Percentiles rank a stretch among this genome's conserved stretches.
Evolutionary conservation across 2,797 vertebrate species (phyloP).

Genomic region (Podarcis lilfordi): DNA sequence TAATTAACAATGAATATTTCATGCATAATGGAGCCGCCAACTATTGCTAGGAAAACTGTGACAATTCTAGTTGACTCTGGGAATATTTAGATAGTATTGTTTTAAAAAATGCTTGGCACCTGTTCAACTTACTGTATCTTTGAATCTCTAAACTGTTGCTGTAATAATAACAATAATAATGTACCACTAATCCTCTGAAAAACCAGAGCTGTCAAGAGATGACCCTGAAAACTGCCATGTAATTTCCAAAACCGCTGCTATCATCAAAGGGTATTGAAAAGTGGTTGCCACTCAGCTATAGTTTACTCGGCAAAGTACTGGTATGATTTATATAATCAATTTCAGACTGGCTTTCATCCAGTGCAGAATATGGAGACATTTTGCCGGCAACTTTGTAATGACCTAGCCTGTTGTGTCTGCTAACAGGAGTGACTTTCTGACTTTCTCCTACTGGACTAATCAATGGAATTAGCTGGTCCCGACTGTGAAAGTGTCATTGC

Average conservation of each 20-base stretch:
- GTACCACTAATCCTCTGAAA: neutral
- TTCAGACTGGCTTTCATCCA: conserved; percentile 33
- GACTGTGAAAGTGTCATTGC: conserved; percentile 23
- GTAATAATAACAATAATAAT: neutral
- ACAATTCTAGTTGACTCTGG: neutral
- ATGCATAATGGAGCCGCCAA: neutral
- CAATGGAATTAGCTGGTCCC: neutral
- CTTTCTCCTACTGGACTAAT: neutral
- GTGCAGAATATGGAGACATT: neutral
- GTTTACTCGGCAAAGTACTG: conserved; percentile 28
- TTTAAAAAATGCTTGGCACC: conserved; percentile 12
- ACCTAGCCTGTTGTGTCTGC: neutral
- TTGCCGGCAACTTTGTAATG: conserved; percentile 22
- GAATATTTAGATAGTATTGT: neutral
- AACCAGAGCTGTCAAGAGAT: neutral
- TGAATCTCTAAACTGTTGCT: neutral
- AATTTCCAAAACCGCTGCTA: conserved; percentile 7
- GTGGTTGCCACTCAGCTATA: neutral
- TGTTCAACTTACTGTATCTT: neutral
- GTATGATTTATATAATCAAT: conserved; percentile 1
- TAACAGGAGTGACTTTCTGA: neutral
- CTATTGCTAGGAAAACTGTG: conserved; percentile 16
- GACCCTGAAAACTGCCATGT: neutral
- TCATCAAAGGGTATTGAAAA: neutral
- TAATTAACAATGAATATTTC: neutral